Evolutionary conservation across 2,888 invertebrate species (phyloP).

Genomic region (Notodonta dromedarius): DNA sequence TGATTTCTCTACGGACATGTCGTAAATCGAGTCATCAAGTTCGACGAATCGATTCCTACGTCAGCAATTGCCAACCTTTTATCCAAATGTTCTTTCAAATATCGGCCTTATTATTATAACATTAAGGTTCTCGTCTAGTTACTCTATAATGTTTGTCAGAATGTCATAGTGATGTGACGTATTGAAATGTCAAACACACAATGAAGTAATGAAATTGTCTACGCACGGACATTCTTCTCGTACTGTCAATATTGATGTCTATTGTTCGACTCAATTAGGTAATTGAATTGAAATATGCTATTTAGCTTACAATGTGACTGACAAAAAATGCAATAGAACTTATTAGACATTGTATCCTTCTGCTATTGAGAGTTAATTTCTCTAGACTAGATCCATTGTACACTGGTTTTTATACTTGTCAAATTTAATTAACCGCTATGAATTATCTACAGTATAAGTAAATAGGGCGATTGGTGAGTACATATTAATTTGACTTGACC

Average conservation of each 20-base stretch:
- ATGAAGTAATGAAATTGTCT: conserved; percentile 49
- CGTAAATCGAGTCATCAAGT: conserved; percentile 43
- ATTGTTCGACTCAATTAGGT: conserved; percentile 48
- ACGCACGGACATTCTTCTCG: conserved; percentile 44
- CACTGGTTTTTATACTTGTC: not conserved
- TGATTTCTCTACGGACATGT: conserved; percentile 37
- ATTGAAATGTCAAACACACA: conserved; percentile 51
- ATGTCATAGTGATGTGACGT: conserved; percentile 52
- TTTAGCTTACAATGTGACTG: conserved; percentile 19
- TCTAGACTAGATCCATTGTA: not conserved
- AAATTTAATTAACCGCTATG: not conserved
- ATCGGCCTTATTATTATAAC: not conserved
- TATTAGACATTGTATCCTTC: conserved; percentile 3
- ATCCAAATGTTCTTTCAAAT: conserved; percentile 8
- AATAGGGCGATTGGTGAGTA: not conserved
- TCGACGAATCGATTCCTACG: conserved; percentile 54
- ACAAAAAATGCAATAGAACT: conserved; percentile 8
- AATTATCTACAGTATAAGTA: not conserved
- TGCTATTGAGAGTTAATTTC: not conserved
- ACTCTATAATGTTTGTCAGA: conserved; percentile 33
- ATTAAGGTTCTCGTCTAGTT: conserved; percentile 15
- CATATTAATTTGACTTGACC: too few species aligned
- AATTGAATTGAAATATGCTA: conserved; percentile 35
- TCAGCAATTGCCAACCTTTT: conserved; percentile 29
- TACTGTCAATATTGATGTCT: conserved; percentile 36